Evolutionary conservation across 2,797 vertebrate genomes (phyloP).

Genomic region (Scolopax rusticola): DNA sequence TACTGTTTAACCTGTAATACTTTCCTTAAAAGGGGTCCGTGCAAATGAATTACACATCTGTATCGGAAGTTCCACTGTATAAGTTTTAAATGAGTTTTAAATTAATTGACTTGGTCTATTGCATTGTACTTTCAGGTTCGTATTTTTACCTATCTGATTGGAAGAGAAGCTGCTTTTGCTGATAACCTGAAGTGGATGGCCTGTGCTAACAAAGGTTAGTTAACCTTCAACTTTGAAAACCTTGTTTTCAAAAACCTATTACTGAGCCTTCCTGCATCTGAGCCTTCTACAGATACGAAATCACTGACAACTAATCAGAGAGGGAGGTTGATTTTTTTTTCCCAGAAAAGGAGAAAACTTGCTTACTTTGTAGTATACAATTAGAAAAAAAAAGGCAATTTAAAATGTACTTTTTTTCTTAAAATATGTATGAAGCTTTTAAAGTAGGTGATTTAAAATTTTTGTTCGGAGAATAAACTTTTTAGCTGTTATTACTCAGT

Average conservation of each 20-base stretch:
- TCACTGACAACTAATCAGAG: neutral
- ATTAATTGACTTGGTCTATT: neutral
- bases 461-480: neutral
- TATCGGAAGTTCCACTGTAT: conserved; percentile 9
- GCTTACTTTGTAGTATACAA: neutral
- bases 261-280: neutral
- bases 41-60: neutral
- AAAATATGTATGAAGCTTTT: neutral
- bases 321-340: neutral
- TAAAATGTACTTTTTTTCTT: neutral
- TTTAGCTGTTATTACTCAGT: neutral
- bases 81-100: neutral
- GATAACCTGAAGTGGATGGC: conserved; percentile 99
- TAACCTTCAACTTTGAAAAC: neutral
- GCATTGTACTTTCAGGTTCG: conserved; percentile 86
- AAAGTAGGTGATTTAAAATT: neutral
- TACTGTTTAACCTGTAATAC: neutral
- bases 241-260: neutral
- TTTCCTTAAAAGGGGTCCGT: neutral
- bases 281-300: neutral
- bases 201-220: conserved; percentile 97
- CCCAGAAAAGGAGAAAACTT: neutral
- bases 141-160: conserved; percentile 97
- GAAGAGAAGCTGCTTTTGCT: conserved; percentile 95
- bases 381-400: neutral